Base-by-base conservation (phyloP, 1,140 invertebrate species). In the Venustaconcha ellipsiformis region DNA sequence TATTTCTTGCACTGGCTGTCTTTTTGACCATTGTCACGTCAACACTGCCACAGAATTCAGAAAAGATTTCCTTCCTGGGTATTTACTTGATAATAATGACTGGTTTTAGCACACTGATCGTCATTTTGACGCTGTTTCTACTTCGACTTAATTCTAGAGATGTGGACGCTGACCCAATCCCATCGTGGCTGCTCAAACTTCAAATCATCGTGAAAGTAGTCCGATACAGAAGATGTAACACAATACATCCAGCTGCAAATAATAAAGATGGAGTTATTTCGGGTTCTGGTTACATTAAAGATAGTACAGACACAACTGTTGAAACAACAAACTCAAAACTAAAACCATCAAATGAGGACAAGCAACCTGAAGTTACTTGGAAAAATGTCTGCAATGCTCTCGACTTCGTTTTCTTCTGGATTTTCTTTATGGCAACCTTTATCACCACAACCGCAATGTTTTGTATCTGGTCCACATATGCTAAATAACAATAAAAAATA, bases 381-480 rank as follows among this genome's bases (percentile, higher is more conserved):
- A 63, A 60, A 55, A 70, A 77, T 48, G 65, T 66, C 13, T 64
- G 71, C 1, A 70, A 72, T 23, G 48, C 67, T 1, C n/a, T 77
- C 2, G 75, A 77, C 56, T 77, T 77, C 57, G 64, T 77, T 56
- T 68, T 77, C 11, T 77, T 77, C 23, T 77, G 75, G 75, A 15
- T 77, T 56, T 77, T 77, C 65, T 66, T 77, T 37, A 23, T 67
- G 1, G 59, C 72, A 13, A 72, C 66, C 11, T 20, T 67, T 26
- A 30, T 60, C 37, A 65, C 68, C 18, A 77, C 75, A 20, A 48
- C 30, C 48, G 57, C 30, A 63, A 63, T 15, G n/a, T 63, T n/a
- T 20, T 63, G 2, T 63, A 63, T 26, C 26, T 26, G 26, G 26
- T 26, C 26, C 26, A 26, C 26, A 26, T 26, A 26, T 26, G 26